A percentile compares a stretch with the other conserved stretches of the same genome.
Evolutionary conservation across 1,140 invertebrate genomes (phyloP).

Genomic region (Hycleus phaleratus): DNA sequence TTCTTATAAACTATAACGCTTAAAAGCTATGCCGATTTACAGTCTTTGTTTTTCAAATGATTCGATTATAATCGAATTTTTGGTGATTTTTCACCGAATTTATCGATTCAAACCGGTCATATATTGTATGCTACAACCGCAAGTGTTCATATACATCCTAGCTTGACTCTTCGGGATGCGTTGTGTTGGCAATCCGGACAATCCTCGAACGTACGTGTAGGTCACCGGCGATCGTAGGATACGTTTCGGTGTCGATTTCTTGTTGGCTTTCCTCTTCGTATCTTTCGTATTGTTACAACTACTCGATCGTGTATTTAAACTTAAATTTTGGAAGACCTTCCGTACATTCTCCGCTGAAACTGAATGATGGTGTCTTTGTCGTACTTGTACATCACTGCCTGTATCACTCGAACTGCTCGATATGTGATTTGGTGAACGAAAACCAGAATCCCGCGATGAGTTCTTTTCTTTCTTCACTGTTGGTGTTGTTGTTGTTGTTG

Average conservation of each 20-base stretch:
- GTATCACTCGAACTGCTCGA: conserved; percentile 54
- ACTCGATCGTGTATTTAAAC: conserved; percentile 52
- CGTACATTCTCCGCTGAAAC: conserved; percentile 53
- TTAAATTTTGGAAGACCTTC: conserved; percentile 61
- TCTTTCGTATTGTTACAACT: conserved; percentile 50
- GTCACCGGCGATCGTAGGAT: conserved; percentile 65
- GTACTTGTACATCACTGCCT: conserved; percentile 44
- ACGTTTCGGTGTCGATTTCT: conserved; percentile 55
- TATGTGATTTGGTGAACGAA: conserved; percentile 38
- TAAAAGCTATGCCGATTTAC: conserved; percentile 3
- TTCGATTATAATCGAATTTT: neutral
- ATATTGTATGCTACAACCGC: conserved; percentile 36
- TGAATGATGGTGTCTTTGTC: conserved; percentile 52
- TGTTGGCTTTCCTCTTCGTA: conserved; percentile 35
- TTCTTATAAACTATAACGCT: conserved; percentile 15
- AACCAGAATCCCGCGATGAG: conserved; percentile 23
- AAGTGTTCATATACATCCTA: conserved; percentile 36
- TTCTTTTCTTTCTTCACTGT: conserved; percentile 26
- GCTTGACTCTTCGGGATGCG: conserved; percentile 54
- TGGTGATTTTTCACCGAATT: neutral
- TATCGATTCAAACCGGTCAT: conserved; percentile 39
- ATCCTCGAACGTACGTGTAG: conserved; percentile 68
- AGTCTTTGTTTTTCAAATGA: neutral
- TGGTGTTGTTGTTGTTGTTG: conserved; percentile 34
- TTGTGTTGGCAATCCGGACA: conserved; percentile 71